Evolutionary conservation across 2,113 vertebrate genomes (phyloP).

Genomic region (Oriolus oriolus): DNA sequence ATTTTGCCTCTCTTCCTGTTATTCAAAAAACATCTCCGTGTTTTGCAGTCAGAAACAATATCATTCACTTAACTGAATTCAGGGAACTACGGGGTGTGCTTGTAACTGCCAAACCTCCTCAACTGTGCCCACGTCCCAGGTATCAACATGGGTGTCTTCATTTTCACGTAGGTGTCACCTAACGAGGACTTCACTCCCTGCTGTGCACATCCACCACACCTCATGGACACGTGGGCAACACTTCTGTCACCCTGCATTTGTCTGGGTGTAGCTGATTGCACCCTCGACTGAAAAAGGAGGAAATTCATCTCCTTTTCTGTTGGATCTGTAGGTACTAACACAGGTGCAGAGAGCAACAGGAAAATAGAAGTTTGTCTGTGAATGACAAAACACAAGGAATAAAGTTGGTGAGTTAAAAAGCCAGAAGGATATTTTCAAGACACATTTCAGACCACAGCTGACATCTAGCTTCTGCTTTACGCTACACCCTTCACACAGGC

Average conservation of each 20-base stretch:
- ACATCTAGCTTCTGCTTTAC: background rate
- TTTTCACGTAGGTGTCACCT: background rate
- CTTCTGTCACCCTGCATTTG: background rate
- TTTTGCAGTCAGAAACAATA: accelerated
- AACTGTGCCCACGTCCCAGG: accelerated
- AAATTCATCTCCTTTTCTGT: background rate
- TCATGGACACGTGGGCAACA: background rate
- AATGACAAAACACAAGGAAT: background rate
- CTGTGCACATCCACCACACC: background rate
- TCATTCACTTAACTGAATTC: background rate
- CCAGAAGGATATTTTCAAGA: background rate
- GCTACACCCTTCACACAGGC: background rate
- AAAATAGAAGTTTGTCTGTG: background rate
- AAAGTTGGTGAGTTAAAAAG: background rate
- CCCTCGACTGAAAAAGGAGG: background rate
- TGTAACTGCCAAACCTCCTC: background rate
- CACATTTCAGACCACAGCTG: background rate
- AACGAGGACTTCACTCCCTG: background rate
- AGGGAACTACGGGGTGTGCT: background rate
- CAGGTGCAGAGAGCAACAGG: background rate
- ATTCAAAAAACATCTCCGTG: background rate
- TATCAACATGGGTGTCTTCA: background rate
- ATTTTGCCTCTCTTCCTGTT: background rate
- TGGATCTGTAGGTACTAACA: background rate
- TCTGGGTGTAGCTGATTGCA: background rate